These are phyloP conservation scores for Sarcophaga carnaria DNA, from an alignment of 2,888 invertebrate genomes.

Conservation along the genomic window DNA sequence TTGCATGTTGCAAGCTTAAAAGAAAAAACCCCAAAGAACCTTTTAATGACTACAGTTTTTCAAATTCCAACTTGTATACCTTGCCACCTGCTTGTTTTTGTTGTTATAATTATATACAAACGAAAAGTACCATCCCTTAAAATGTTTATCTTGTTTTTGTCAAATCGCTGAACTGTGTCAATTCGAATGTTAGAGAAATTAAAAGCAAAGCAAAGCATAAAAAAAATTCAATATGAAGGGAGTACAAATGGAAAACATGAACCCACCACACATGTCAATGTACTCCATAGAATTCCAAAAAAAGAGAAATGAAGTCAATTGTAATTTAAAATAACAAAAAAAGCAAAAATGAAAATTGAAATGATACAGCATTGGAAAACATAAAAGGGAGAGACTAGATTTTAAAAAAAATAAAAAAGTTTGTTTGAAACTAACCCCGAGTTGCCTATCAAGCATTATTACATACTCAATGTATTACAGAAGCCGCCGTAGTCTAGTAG, in stretches of 20 bases:
- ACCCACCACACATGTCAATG: slow-evolving; percentile 45
- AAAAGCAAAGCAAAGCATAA: background rate
- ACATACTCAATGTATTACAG: too few species aligned
- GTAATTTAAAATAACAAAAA: slow-evolving; percentile 20
- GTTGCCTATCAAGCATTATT: too few species aligned
- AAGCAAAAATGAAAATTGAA: background rate
- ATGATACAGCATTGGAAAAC: too few species aligned
- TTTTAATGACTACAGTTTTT: too few species aligned
- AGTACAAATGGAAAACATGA: slow-evolving; percentile 4
- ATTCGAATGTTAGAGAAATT: slow-evolving; percentile 2
- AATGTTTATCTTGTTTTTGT: slow-evolving; percentile 1
- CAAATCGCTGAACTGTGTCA: slow-evolving; percentile 35
- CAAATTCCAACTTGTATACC: too few species aligned
- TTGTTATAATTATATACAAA: background rate
- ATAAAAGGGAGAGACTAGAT: background rate
- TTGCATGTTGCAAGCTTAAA: too few species aligned
- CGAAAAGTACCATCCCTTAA: background rate
- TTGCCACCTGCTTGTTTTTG: too few species aligned
- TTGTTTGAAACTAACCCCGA: background rate
- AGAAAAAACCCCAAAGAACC: too few species aligned
- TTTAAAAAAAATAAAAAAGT: background rate
- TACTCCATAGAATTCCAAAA: slow-evolving; percentile 15
- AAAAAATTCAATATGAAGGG: background rate
- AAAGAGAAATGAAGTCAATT: slow-evolving; percentile 45
- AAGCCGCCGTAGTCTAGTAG: too few species aligned